Percentiles rank a stretch among this genome's conserved stretches.
Evolutionary conservation across 2,113 vertebrate species (phyloP).

Genomic region (Daphoenositta chrysoptera): DNA sequence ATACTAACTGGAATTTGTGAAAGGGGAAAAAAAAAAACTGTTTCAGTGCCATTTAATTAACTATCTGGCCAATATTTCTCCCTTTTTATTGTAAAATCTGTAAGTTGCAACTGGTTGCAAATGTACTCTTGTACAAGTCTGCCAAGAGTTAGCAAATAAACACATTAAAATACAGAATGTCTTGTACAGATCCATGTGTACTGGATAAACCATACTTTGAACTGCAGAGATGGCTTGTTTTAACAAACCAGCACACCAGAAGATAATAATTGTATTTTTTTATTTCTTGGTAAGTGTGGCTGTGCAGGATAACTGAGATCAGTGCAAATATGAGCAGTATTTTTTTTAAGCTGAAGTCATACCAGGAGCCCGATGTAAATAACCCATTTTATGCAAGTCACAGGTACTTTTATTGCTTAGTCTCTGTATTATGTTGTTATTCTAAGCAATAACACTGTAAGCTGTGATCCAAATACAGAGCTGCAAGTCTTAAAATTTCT

Average conservation of each 20-base stretch:
- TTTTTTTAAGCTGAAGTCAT: neutral
- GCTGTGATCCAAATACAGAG: neutral
- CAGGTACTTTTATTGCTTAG: neutral
- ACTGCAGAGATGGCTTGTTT: neutral
- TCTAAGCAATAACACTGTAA: neutral
- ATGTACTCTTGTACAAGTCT: neutral
- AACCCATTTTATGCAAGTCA: neutral
- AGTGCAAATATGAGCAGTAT: neutral
- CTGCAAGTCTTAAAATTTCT: neutral
- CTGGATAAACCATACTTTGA: neutral
- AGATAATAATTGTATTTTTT: neutral
- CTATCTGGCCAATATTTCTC: conserved; percentile 20
- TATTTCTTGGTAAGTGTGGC: neutral
- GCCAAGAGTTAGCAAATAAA: conserved; percentile 39
- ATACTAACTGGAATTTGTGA: conserved; percentile 22
- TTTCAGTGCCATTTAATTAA: conserved; percentile 40
- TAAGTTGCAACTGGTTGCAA: conserved; percentile 9
- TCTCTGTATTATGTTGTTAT: neutral
- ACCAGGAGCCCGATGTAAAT: neutral
- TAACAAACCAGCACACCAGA: neutral
- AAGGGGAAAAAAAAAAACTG: neutral
- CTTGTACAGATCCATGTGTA: neutral
- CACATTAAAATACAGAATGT: neutral
- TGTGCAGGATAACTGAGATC: neutral
- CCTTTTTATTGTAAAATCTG: conserved; percentile 55